Evolutionary conservation across 2,797 vertebrate species (phyloP).

Genomic region (Cichlasoma orientale): DNA sequence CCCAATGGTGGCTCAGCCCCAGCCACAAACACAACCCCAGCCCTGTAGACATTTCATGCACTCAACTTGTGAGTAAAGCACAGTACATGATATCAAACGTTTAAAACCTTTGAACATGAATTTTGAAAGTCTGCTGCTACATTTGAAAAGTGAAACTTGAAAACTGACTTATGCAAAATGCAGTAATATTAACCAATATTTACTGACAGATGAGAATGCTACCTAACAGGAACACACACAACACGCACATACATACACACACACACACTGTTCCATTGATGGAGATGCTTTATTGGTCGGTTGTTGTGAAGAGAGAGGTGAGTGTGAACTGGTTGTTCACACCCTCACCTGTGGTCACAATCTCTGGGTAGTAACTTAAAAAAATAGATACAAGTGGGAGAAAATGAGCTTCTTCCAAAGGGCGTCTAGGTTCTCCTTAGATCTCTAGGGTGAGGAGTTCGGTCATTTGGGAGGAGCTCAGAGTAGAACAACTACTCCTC

Average conservation of each 20-base stretch:
- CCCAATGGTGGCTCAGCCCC: slow-evolving; percentile 88
- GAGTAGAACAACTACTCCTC: neutral
- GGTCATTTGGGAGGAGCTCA: neutral
- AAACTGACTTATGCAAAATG: too few relatives aligned
- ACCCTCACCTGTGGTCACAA: neutral
- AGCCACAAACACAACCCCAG: slow-evolving; percentile 85
- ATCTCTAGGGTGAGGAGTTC: neutral
- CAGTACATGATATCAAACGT: neutral
- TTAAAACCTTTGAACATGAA: neutral
- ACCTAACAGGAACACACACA: slow-evolving; percentile 69
- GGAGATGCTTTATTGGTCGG: neutral
- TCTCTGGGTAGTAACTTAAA: neutral
- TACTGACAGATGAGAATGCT: slow-evolving; percentile 55
- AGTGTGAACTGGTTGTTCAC: neutral
- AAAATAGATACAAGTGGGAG: neutral
- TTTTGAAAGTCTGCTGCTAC: neutral
- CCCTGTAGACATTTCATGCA: slow-evolving; percentile 94
- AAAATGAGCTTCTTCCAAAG: neutral
- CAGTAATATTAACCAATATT: neutral
- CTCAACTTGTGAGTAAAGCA: slow-evolving; percentile 76
- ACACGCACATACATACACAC: too few relatives aligned
- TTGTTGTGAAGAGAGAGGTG: neutral
- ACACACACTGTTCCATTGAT: neutral
- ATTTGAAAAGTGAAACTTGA: neutral
- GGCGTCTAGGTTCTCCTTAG: neutral